Conservation (phyloP, 2,113 vertebrate species). For the Apodemus sylvaticus region DNA sequence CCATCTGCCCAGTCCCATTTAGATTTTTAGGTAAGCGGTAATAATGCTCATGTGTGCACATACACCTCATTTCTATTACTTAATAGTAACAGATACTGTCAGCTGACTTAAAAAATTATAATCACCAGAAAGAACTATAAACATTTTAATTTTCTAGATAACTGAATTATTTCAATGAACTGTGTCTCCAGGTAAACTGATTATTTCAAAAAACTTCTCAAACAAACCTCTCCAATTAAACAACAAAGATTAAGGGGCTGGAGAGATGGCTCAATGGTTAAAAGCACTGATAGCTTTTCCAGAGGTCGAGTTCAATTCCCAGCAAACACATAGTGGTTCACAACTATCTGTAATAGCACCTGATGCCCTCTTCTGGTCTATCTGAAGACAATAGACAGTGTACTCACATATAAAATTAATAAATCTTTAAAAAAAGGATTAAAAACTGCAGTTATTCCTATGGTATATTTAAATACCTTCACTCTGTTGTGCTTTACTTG, state of each 20-base stretch:
- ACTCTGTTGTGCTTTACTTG: neutral
- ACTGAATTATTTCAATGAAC: neutral
- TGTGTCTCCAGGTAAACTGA: neutral
- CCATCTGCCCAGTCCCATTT: neutral
- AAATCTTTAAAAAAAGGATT: neutral
- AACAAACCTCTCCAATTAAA: neutral
- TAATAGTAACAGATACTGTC: neutral
- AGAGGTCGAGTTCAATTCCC: too few species aligned
- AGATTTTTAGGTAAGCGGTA: neutral
- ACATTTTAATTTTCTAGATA: neutral
- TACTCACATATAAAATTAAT: too few species aligned
- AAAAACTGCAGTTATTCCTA: neutral
- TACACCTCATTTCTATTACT: conserved; percentile 21
- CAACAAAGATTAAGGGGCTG: too few species aligned
- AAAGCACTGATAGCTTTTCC: too few species aligned
- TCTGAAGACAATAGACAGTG: too few species aligned
- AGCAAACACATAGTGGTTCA: too few species aligned
- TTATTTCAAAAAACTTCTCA: neutral
- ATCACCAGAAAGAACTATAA: conserved; percentile 24
- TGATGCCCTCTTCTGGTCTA: too few species aligned
- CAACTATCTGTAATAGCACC: too few species aligned
- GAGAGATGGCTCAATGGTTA: too few species aligned
- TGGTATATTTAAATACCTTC: neutral
- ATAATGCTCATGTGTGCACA: neutral
- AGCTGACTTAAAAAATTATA: conserved; percentile 17